phyloP scores from a whole-genome alignment of 2,888 invertebrate genomes.

The Temnothorax unifasciatus region DNA sequence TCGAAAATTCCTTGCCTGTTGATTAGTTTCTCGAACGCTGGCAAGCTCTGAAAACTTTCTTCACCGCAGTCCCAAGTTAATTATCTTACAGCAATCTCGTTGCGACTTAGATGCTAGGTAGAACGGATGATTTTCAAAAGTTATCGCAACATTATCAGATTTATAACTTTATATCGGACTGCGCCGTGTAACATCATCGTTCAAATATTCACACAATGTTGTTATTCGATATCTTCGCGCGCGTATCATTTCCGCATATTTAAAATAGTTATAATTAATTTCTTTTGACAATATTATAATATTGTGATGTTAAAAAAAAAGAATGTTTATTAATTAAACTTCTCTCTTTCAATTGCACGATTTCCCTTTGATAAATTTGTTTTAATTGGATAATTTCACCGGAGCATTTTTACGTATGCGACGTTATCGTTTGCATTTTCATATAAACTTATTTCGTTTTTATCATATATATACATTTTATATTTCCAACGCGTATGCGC shows the following conservation, averaged over 20 bases:
- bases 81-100: constrained; percentile 38
- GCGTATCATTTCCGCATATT: not conserved
- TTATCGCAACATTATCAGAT: constrained; percentile 28
- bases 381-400: constrained; percentile 43
- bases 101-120: constrained; percentile 26
- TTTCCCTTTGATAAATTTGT: constrained; percentile 27
- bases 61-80: constrained; percentile 9
- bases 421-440: constrained; percentile 46
- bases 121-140: constrained; percentile 21
- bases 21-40: constrained; percentile 22
- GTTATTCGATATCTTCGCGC: not conserved
- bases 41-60: constrained; percentile 13
- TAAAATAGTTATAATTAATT: constrained; percentile 8
- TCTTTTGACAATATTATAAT: not conserved
- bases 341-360: not conserved
- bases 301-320: not conserved
- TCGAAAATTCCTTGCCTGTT: constrained; percentile 19
- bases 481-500: not conserved
- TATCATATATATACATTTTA: constrained; percentile 28
- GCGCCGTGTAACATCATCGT: not conserved
- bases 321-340: constrained; percentile 23
- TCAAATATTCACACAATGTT: not conserved
- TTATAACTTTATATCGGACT: not conserved
- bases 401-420: constrained; percentile 10
- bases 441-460: constrained; percentile 38